Evolutionary conservation across 2,113 vertebrate species (phyloP), one percentile per base, ranked within the genome.

Genomic region (Anser cygnoides): DNA sequence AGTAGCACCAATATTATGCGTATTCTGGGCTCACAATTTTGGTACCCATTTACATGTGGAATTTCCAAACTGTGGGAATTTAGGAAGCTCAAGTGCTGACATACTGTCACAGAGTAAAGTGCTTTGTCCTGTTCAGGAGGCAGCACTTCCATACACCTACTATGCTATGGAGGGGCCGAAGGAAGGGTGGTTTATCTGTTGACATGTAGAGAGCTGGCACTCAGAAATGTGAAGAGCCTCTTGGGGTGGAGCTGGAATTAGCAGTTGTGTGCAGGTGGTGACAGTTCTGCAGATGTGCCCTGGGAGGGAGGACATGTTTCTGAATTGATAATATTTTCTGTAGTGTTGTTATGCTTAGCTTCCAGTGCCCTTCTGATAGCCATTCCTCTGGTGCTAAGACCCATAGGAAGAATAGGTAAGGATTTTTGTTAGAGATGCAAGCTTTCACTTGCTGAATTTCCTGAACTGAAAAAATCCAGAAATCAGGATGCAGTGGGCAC

Each of bases 291-390:
- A 83, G 75, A 35, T 50, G 31, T 7, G 17, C 16, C 8, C 43
- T 31, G 61, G 15, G 13, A 44, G 10, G 9, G 4, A 39, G 58
- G 9, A 0, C 68, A 10, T 0, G 0, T 54, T 81, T 90, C 50
- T 54, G 7, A 29, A 39, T 20, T 13, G 15, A 54, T 15, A 23
- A 49, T 18, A 21, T 16, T 15, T 63, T 70, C 43, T 84, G 23
- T 13, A 23, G 31, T 2, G 18, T 0, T 76, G 43, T 2, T 28
- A 13, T 18, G 29, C n/a, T 8, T 7, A 49, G 31, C 28, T 82
- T 84, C 29, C 15, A 66, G 5, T 28, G 52, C 10, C 23, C 13
- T 87, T 44, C 31, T 35, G 14, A 33, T 29, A 20, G 17, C 66
- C 3, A 2, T 5, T 18, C 58, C 21, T 75, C 5, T 25, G 33